phyloP scores from a whole-genome alignment of 2,797 vertebrate genomes.

The Paedocypris micromegethes region DNA sequence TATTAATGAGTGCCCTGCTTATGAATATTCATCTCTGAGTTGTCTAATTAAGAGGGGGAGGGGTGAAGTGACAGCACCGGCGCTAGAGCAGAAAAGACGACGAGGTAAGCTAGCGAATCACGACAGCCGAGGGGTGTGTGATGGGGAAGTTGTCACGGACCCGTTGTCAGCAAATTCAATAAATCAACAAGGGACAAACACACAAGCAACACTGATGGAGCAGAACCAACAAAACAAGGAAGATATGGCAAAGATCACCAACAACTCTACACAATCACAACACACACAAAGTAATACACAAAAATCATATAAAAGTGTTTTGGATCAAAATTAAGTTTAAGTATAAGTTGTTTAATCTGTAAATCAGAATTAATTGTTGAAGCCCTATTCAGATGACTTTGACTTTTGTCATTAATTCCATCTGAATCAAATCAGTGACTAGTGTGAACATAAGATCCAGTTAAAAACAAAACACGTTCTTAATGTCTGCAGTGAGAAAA shows the following conservation, averaged over 20 bases:
- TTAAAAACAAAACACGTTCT: no score
- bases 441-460: no score
- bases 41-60: slow-evolving; percentile 83
- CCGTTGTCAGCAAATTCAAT: slow-evolving; percentile 53
- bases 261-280: slow-evolving; percentile 39
- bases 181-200: slow-evolving; percentile 9
- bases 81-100: slow-evolving; percentile 65
- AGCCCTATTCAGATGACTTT: no score
- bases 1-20: slow-evolving; percentile 70
- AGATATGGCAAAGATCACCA: slow-evolving; percentile 37
- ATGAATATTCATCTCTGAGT: slow-evolving; percentile 94
- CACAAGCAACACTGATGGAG: slow-evolving; percentile 34
- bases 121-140: slow-evolving; percentile 59
- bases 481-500: no score
- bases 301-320: no score
- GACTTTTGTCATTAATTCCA: no score
- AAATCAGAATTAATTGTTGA: no score
- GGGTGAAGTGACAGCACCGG: slow-evolving; percentile 63
- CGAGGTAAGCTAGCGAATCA: slow-evolving; percentile 54
- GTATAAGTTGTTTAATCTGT: no score
- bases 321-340: no score
- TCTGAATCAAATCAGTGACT: no score
- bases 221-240: slow-evolving; percentile 48
- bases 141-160: slow-evolving; percentile 58
- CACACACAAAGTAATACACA: not conserved